Evolutionary conservation across 2,888 invertebrate species (phyloP), one percentile per base, ranked within the genome.

Genomic region (Phortica magna): DNA sequence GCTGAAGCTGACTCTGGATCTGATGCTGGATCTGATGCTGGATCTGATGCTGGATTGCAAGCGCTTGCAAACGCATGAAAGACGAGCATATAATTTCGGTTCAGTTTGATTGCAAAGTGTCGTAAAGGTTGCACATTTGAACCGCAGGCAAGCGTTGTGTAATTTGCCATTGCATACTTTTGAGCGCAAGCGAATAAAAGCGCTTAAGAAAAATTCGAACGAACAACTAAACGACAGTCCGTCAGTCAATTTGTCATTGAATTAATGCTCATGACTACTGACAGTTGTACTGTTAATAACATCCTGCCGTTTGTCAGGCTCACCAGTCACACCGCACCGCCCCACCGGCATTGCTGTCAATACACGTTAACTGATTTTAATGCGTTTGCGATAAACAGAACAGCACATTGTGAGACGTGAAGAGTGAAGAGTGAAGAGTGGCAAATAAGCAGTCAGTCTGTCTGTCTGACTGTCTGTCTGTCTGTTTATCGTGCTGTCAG

Each of bases 311-410:
- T 4, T 31, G 31, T 31, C 31, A 31, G 5, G 31, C 31, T 48
- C 48, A 48, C 48, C 10, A 9, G n/a, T n/a, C n/a, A 2, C 48
- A 6, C 10, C 1, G 0, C 48, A 2, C 48, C 14, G 2, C 14
- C 9, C 48, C 48, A 48, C 9, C 48, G 14, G 14, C 48, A 39
- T 9, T 12, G 65, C 9, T 41, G 41, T 41, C 65, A 65, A 65
- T 65, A 19, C 14, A 5, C 31, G 59, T 61, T 65, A 65, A 65
- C 39, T 65, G 65, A 65, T 65, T 65, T 41, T 65, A 41, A 65
- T 65, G 65, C 31, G 17, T 65, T 65, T 65, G 41, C 65, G n/a
- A 65, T 65, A 61, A 61, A 61, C 61, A 61, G 22, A 10, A 22
- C 17, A 61, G 17, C 3, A n/a, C n/a, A n/a, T n/a, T n/a, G n/a